Percentiles rank a stretch among this genome's conserved stretches.
phyloP scores from a whole-genome alignment of 2,888 invertebrate species.

The Sphaerophoria rueppellii region DNA sequence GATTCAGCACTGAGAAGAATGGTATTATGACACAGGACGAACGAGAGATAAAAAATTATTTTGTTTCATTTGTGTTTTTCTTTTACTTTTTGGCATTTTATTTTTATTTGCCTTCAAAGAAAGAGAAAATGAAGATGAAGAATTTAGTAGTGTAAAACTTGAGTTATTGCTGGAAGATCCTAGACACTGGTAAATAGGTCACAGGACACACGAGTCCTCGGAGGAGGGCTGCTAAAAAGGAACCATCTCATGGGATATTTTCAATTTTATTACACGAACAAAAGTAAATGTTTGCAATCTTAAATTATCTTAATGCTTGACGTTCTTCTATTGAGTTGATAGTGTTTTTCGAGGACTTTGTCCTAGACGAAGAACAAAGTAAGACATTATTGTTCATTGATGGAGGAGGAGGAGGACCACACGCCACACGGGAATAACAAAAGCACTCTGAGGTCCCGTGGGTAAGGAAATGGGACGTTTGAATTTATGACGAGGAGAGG shows the following conservation, averaged over 20 bases:
- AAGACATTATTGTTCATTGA: not conserved
- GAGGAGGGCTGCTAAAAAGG: not conserved
- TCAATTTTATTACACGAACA: not conserved
- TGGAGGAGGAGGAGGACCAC: not conserved
- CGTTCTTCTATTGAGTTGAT: not conserved
- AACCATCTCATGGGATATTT: not conserved
- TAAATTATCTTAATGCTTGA: constrained; percentile 3
- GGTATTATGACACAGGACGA: constrained; percentile 35
- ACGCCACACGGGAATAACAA: not conserved
- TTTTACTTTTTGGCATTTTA: not conserved
- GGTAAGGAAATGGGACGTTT: not conserved
- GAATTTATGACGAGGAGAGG: not conserved
- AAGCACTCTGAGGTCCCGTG: not conserved
- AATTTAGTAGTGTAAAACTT: not conserved
- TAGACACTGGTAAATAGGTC: constrained; percentile 3
- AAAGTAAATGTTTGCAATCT: constrained; percentile 12
- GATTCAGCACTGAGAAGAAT: constrained; percentile 37
- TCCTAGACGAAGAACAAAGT: not conserved
- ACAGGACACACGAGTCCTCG: not conserved
- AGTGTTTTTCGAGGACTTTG: not conserved
- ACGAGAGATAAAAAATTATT: constrained; percentile 13
- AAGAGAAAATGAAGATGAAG: constrained; percentile 1
- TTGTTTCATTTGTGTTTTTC: not conserved
- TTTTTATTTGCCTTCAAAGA: not conserved
- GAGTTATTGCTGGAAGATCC: not conserved